Conservation (phyloP, 2,888 invertebrate genomes). For the Lasioglossum lativentre region DNA sequence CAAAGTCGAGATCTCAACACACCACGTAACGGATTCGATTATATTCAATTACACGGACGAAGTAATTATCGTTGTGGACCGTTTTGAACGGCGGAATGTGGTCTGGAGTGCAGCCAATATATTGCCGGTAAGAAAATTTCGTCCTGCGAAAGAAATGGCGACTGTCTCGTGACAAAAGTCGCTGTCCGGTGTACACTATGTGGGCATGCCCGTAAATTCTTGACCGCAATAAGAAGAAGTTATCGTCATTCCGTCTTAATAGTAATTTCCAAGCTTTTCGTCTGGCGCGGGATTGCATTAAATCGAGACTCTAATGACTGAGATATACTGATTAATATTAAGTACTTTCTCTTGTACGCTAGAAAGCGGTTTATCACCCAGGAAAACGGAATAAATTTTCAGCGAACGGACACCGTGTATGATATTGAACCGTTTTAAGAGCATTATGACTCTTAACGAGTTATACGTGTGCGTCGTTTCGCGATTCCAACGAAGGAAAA, state of each 20-base stretch:
- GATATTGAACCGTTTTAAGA: constrained; percentile 6
- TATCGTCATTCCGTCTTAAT: constrained; percentile 20
- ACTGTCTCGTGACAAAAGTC: constrained; percentile 35
- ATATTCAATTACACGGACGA: constrained; percentile 4
- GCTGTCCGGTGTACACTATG: constrained; percentile 14
- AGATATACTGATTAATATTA: constrained; percentile 29
- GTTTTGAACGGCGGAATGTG: constrained; percentile 36
- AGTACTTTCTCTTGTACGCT: constrained; percentile 43
- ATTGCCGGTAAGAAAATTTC: constrained; percentile 5
- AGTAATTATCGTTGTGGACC: neutral
- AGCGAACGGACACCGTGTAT: neutral
- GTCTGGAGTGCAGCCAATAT: neutral
- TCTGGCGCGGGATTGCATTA: neutral
- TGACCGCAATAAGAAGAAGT: constrained; percentile 15
- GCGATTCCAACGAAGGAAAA: neutral
- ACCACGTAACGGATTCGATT: neutral
- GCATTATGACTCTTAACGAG: neutral
- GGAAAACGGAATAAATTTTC: constrained; percentile 15
- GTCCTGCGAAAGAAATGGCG: constrained; percentile 32
- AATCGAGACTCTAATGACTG: constrained; percentile 14
- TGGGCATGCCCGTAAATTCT: constrained; percentile 37
- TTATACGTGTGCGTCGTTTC: neutral
- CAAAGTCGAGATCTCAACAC: neutral
- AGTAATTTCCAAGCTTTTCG: constrained; percentile 23
- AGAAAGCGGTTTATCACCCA: constrained; percentile 32